These are phyloP conservation scores for Carterocephalus palaemon DNA, from an alignment of 2,888 invertebrate genomes.

Conservation along the genomic window DNA sequence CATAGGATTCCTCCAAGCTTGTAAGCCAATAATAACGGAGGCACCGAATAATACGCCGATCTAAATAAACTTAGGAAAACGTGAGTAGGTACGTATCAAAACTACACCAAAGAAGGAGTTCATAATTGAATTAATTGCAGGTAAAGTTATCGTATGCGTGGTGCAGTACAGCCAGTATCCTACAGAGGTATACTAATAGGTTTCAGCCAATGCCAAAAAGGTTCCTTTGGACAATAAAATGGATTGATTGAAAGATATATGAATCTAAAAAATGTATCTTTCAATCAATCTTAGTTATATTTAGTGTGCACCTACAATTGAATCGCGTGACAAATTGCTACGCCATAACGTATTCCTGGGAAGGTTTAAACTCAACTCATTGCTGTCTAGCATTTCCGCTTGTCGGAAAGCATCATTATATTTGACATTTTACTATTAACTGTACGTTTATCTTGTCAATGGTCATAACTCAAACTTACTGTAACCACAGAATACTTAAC, in stretches of 20 bases:
- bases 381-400: constrained; percentile 18
- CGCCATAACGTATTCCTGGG: constrained; percentile 19
- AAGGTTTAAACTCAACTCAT: constrained; percentile 16
- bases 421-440: constrained; percentile 25
- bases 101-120: no score
- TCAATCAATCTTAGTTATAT: neutral
- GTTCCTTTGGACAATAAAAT: no score
- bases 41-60: constrained; percentile 3
- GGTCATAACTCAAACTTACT: constrained; percentile 16
- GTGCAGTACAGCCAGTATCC: no score
- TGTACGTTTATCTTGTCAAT: constrained; percentile 23
- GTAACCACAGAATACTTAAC: constrained; percentile 12
- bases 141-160: no score
- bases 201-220: no score
- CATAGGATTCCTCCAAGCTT: constrained; percentile 18
- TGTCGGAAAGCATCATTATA: constrained; percentile 25
- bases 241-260: no score
- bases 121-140: no score
- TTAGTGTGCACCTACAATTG: constrained; percentile 1
- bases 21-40: constrained; percentile 17
- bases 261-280: neutral
- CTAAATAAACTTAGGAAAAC: neutral
- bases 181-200: no score
- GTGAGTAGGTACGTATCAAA: no score
- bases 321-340: constrained; percentile 21